Conservation (phyloP, 2,888 invertebrate genomes). For the Drosophila pegasa region DNA sequence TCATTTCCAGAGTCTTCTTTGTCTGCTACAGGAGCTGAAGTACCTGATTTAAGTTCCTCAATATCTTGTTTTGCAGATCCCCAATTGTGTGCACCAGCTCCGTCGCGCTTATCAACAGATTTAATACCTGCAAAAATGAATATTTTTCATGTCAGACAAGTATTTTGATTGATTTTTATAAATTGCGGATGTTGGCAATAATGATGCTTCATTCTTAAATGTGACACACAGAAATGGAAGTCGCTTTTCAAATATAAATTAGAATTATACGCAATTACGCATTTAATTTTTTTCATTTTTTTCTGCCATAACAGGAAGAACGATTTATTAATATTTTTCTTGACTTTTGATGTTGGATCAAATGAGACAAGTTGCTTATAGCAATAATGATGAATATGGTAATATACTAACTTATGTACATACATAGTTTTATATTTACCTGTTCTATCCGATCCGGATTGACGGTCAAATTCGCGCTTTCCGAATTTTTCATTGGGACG, state of each 20-base stretch:
- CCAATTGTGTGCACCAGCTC: constrained; percentile 98
- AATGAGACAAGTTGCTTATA: no score
- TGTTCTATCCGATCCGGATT: constrained; percentile 97
- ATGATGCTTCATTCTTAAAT: no score
- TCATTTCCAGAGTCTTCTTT: constrained; percentile 84
- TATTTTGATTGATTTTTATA: neutral
- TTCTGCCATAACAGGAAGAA: no score
- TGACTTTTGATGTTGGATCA: no score
- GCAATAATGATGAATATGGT: no score
- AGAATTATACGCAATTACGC: no score
- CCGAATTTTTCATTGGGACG: constrained; percentile 87
- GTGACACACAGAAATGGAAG: no score
- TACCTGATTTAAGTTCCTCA: constrained; percentile 86
- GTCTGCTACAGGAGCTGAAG: constrained; percentile 66
- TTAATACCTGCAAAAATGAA: constrained; percentile 87
- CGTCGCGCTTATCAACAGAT: constrained; percentile 96
- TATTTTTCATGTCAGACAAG: neutral
- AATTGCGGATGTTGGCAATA: no score
- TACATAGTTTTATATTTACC: constrained; percentile 85
- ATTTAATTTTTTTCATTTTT: no score
- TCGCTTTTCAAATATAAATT: no score
- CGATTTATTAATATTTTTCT: no score
- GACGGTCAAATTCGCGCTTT: constrained; percentile 96
- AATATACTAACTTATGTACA: neutral
- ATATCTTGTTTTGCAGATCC: constrained; percentile 96